Evolutionary conservation across 2,888 invertebrate genomes (phyloP), one percentile per base, ranked within the genome.

Genomic region (Cryptophagus acutangulus): DNA sequence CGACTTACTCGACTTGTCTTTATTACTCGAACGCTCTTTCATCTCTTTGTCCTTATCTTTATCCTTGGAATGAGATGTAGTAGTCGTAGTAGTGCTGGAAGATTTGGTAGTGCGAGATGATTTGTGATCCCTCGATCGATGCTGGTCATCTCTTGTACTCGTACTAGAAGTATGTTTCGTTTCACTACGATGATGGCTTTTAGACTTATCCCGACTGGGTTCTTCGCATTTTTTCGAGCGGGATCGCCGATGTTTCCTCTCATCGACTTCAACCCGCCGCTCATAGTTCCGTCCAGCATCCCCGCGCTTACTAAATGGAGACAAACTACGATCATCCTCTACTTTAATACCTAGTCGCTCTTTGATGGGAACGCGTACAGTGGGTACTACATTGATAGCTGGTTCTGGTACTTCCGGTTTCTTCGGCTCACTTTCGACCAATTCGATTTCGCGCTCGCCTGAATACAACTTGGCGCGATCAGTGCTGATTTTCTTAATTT

Each of bases 281-380:
- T 65, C 73, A 36, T 57, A 55, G 47, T 65, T 62, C 58, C 73
- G 62, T 53, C 69, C 50, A 43, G 61, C 41, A 16, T 70, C 70
- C 31, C 61, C 59, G 45, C 70, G 57, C 41, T 61, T 62, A 62
- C 63, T 74, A 67, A 58, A 76, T 55, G 60, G 79, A 58, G 61
- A 81, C 10, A 53, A 33, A 63, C 66, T 77, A 40, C 70, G 59
- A 8, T 71, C 54, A 48, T 79, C 79, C 44, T 84, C 83, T 1
- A 87, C 75, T 70, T 85, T 84, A 1, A 84, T 82, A 1, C 88
- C 89, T 2, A 89, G 71, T 30, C 89, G 74, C 48, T 88, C 88
- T 65, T 87, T 88, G 0, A 87, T 82, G 0, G 88, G 85, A 17
- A 84, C 60, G 51, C 81, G 74, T 0, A 77, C 77, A 1, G 82